Percentiles rank a stretch among this genome's conserved stretches.
These are phyloP conservation scores for Actinopyga echinites DNA, from an alignment of 53 echinoderm and acorn worm genomes.

Conservation along the genomic window DNA sequence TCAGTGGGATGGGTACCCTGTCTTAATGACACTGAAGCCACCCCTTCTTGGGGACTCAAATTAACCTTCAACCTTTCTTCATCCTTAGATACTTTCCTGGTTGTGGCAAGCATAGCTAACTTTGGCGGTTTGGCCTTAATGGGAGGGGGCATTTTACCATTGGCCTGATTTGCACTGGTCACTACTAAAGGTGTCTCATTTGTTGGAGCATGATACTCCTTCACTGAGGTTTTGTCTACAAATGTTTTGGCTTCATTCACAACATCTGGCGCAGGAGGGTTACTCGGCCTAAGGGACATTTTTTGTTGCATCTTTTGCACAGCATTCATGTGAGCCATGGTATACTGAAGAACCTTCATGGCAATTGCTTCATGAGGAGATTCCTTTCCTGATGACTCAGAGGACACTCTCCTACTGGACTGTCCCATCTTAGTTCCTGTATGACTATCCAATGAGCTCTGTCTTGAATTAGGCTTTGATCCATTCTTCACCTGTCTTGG, in stretches of 20 bases:
- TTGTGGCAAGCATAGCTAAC: background rate
- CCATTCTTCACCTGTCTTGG: background rate
- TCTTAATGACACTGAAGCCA: constrained; percentile 7
- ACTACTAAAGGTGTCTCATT: background rate
- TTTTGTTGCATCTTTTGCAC: constrained; percentile 94
- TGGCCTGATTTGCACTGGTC: background rate
- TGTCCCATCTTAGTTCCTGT: constrained; percentile 53
- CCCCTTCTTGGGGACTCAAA: constrained; percentile 18
- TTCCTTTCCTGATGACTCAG: constrained; percentile 59
- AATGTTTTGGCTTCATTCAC: constrained; percentile 23
- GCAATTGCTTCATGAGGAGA: constrained; percentile 88
- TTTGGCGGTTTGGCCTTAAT: constrained; percentile 71
- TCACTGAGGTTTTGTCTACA: background rate
- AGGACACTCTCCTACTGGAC: constrained; percentile 49
- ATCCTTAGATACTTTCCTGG: background rate
- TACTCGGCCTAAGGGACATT: constrained; percentile 50
- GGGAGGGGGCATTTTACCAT: constrained; percentile 63
- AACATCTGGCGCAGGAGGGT: constrained; percentile 41
- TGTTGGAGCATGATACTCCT: background rate
- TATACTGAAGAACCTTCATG: constrained; percentile 86
- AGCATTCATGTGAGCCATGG: constrained; percentile 92
- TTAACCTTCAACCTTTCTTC: background rate
- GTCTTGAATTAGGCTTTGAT: constrained; percentile 31
- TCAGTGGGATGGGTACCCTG: background rate
- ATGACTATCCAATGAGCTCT: constrained; percentile 43